Percentiles rank a stretch among this genome's conserved stretches.
These are phyloP conservation scores for Papilio helenus DNA, from an alignment of 1,140 invertebrate genomes.

Conservation along the genomic window DNA sequence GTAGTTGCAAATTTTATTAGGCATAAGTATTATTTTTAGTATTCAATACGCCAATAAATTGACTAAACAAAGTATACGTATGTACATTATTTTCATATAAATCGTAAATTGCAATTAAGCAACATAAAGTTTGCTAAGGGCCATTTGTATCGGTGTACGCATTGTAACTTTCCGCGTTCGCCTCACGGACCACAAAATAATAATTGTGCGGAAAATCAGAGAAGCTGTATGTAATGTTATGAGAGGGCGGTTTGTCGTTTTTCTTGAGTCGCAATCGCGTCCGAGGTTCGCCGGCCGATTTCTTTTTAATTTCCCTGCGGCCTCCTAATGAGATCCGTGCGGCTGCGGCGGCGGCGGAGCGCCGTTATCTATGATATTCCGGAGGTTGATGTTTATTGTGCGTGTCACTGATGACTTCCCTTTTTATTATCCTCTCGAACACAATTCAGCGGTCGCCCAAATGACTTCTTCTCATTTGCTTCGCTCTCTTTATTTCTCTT, in stretches of 20 bases:
- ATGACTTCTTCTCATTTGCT: slow-evolving; percentile 80
- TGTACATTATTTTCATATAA: neutral
- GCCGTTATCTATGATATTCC: slow-evolving; percentile 83
- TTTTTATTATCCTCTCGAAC: slow-evolving; percentile 82
- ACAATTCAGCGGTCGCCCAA: slow-evolving; percentile 80
- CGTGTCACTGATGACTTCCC: slow-evolving; percentile 82
- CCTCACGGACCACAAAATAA: slow-evolving; percentile 83
- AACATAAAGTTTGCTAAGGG: neutral
- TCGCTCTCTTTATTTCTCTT: slow-evolving; percentile 81
- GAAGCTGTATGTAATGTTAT: slow-evolving; percentile 82
- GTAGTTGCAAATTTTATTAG: too few species aligned
- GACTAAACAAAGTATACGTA: neutral
- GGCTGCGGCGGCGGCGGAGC: slow-evolving; percentile 53
- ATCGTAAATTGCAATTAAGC: neutral
- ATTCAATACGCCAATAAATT: neutral
- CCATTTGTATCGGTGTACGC: neutral
- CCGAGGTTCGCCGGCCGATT: slow-evolving; percentile 75
- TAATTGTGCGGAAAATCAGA: slow-evolving; percentile 83
- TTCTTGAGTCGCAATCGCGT: slow-evolving; percentile 79
- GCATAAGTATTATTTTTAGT: neutral
- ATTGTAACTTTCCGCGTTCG: slow-evolving; percentile 68
- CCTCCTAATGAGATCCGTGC: slow-evolving; percentile 80
- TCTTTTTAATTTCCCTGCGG: slow-evolving; percentile 84
- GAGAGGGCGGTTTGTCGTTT: slow-evolving; percentile 77
- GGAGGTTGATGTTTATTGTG: slow-evolving; percentile 83